Evolutionary conservation across 2,888 invertebrate species (phyloP).

Genomic region (Drosophila sordidapex): DNA sequence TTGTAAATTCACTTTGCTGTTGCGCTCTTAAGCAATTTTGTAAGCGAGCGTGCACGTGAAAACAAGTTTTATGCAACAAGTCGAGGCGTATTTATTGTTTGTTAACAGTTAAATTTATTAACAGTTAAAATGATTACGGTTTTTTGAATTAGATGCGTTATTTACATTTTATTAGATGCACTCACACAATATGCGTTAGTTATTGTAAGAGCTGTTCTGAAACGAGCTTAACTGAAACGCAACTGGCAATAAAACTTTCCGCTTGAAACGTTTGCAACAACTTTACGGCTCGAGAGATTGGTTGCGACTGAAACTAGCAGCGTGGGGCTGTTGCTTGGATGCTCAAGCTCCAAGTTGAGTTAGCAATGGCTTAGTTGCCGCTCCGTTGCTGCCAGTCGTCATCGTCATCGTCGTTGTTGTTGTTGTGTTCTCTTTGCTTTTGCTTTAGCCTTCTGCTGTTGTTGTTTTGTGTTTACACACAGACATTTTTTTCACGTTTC

Average conservation of each 20-base stretch:
- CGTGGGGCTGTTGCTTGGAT: slow-evolving; percentile 36
- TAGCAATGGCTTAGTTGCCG: slow-evolving; percentile 43
- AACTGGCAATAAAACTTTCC: slow-evolving; percentile 34
- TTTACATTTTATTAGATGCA: slow-evolving; percentile 33
- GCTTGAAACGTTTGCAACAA: slow-evolving; percentile 62
- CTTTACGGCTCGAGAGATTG: slow-evolving; percentile 67
- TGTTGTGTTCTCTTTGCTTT: slow-evolving; percentile 18
- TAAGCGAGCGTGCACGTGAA: slow-evolving; percentile 61
- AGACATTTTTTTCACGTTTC: slow-evolving; percentile 45
- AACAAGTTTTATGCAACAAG: slow-evolving; percentile 75
- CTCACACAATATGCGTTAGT: slow-evolving; percentile 42
- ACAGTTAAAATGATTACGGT: slow-evolving; percentile 6
- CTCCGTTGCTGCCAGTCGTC: slow-evolving; percentile 35
- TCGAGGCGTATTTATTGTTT: slow-evolving; percentile 36
- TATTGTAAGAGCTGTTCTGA: slow-evolving; percentile 2
- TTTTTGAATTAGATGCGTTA: slow-evolving; percentile 9
- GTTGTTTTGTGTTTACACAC: slow-evolving; percentile 57
- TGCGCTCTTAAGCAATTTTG: slow-evolving; percentile 42
- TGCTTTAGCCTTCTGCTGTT: slow-evolving; percentile 16
- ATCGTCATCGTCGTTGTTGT: slow-evolving; percentile 13
- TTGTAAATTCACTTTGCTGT: slow-evolving; percentile 28
- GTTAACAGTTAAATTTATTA: slow-evolving; percentile 11
- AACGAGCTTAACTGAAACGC: slow-evolving; percentile 21
- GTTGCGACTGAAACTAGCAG: slow-evolving; percentile 58
- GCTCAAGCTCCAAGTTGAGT: slow-evolving; percentile 53